Evolutionary conservation across 2,113 vertebrate species (phyloP).

Genomic region (Neotoma lepida): DNA sequence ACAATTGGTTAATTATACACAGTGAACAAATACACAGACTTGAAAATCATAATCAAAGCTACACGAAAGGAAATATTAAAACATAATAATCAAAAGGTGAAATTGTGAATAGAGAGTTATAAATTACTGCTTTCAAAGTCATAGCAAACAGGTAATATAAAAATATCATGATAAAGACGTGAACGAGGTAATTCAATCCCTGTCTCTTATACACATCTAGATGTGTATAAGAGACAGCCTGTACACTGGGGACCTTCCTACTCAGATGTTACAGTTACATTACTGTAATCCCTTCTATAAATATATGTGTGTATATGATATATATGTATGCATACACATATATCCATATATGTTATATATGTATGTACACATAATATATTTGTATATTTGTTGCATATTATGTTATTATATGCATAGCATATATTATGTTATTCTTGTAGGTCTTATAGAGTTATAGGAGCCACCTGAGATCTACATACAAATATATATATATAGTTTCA

Average conservation of each 20-base stretch:
- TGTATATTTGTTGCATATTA: too few species aligned
- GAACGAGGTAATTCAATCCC: accelerated
- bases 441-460: too few species aligned
- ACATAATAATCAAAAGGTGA: neutral
- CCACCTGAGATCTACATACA: too few species aligned
- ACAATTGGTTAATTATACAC: neutral
- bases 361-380: too few species aligned
- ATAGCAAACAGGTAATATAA: neutral
- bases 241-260: neutral
- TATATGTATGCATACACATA: too few species aligned
- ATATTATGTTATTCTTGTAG: too few species aligned
- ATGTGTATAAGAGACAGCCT: too few species aligned
- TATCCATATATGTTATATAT: neutral
- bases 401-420: too few species aligned
- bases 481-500: neutral
- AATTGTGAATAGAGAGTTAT: neutral
- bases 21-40: neutral
- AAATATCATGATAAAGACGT: neutral
- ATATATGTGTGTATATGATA: neutral
- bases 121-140: neutral
- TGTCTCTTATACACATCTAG: too few species aligned
- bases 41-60: neutral
- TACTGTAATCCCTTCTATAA: neutral
- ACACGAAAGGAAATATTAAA: neutral
- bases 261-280: neutral